phyloP scores from a whole-genome alignment of 2,797 vertebrate species.

The Pyrrhura leucotis region DNA sequence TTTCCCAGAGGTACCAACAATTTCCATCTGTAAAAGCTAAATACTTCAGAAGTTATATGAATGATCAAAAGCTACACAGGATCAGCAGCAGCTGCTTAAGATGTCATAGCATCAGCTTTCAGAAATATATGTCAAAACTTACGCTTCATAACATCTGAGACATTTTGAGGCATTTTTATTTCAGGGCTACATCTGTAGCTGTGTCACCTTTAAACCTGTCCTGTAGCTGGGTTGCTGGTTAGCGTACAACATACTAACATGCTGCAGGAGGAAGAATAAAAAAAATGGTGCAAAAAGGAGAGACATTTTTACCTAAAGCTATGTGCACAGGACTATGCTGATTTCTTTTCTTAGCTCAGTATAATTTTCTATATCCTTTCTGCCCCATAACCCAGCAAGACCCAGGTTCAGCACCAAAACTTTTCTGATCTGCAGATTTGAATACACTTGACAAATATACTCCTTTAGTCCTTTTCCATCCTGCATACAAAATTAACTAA shows the following conservation, averaged over 20 bases:
- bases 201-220: background rate
- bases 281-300: background rate
- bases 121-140: background rate
- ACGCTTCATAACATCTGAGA: background rate
- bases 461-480: background rate
- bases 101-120: background rate
- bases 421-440: background rate
- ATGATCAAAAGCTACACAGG: background rate
- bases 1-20: background rate
- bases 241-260: background rate
- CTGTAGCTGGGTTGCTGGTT: background rate
- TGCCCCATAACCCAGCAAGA: background rate
- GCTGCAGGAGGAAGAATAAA: background rate
- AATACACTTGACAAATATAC: background rate
- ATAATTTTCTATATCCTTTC: background rate
- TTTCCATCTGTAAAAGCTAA: background rate
- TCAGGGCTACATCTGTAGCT: background rate
- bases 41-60: background rate
- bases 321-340: fast-evolving
- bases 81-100: background rate
- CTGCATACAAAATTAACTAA: background rate
- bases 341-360: background rate
- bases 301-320: background rate
- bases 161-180: background rate
- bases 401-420: background rate